Base-by-base conservation (phyloP, 2,113 vertebrate genomes). In the Elgaria multicarinata region DNA sequence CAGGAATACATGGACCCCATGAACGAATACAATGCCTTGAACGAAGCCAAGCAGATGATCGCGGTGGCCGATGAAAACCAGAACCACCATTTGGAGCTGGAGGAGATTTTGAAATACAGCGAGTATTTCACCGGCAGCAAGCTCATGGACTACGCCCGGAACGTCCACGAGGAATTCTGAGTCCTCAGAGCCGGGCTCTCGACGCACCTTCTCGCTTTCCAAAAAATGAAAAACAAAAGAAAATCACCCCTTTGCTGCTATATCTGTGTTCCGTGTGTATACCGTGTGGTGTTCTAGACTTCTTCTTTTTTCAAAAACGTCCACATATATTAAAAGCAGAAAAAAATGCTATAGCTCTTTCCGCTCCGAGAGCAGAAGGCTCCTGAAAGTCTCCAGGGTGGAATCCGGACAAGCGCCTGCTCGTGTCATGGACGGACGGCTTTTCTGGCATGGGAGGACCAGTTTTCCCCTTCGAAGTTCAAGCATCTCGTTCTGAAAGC, bases 111-210 rank as follows among this genome's bases (percentile, higher is more conserved):
- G 84, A 99, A 98, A 81, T 99, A 99, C 91, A 99, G 99, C 81
- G 99, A 99, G 85, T 99, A 99, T 92, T 99, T 99, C 97, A 99
- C 99, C 0, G 99, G 99, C 91, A 99, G 99, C 98, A 99, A 99
- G 90, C 98, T 99, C 46, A 98, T 99, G 99, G 99, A 99, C 94
- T 99, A 99, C 0, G 99, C 99, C 62, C 97, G 98, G 14, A 99
- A 98, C 0, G 99, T 99, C 50, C 99, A 99, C 1, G 99, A 99
- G 95, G 99, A 99, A 91, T 99, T 99, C 97, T 99, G 97, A 98
- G 55, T n/a, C 6, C 0, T 3, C 36, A 31, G 71, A 66, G 0
- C n/a, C 36, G 6, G 64, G 72, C 87, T 83, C 89, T 88, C 66
- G n/a, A 91, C 84, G 93, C 94, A 91, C 93, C 91, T 94, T 93